Evolutionary conservation across 2,797 vertebrate species (phyloP), one percentile per base, ranked within the genome.

Genomic region (Nyctalus aviator): DNA sequence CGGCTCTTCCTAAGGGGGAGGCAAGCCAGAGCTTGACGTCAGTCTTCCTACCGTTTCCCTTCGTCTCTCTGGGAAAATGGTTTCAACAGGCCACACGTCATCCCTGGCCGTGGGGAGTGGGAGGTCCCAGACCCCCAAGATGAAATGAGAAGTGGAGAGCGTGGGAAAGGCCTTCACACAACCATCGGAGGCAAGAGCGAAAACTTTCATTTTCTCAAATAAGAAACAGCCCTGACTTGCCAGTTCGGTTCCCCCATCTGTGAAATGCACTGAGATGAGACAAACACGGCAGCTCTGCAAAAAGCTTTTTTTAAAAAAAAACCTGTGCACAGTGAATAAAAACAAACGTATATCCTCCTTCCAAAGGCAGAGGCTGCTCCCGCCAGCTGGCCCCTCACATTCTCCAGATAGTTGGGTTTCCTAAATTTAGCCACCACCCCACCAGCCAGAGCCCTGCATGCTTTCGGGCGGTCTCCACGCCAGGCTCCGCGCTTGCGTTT

Each of bases 401-500:
- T 68, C 92, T 91, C 92, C 17, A 37, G 76, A 35, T 62, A 37
- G 76, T 41, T 75, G 11, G 1, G 30, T 85, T 44, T 69, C 57
- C 92, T 48, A 21, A 84, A 82, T 73, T 62, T 13, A 89, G 87
- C n/a, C 2, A 0, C 12, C 3, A 0, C 79, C 88, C 57, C 0
- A 8, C 7, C 50, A 78, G 76, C 81, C 3, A 25, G 13, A 77
- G 53, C 59, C 83, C 62, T 9, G 23, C 84, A 2, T 14, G 10
- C 53, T 82, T 90, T 71, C 30, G 57, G 73, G 81, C 21, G 1
- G 48, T 78, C 95, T 76, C 82, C 30, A 20, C 35, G 6, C 92
- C 35, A 0, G 90, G 25, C 37, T 46, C 66, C 4, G 68, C 59
- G 95, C n/a, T 53, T n/a, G 41, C 72, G 35, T 94, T 95, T 94